Percentiles rank a stretch among this genome's conserved stretches.
Evolutionary conservation across 2,113 vertebrate genomes (phyloP).

Genomic region (Cercopithecus mona): DNA sequence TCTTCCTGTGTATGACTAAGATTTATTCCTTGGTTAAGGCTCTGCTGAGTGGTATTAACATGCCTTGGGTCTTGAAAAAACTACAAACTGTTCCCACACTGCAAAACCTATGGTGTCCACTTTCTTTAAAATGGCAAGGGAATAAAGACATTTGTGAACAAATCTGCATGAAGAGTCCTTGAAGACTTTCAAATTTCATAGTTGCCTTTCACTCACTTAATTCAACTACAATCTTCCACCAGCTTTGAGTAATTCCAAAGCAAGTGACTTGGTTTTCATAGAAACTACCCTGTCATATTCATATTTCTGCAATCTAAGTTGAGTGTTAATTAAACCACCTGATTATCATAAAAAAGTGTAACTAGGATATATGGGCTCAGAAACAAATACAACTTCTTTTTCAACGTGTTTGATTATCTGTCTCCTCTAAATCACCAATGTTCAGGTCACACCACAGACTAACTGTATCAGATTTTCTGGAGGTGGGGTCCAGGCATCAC

Average conservation of each 20-base stretch:
- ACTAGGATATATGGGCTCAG: background rate
- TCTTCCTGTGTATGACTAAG: background rate
- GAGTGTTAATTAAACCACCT: background rate
- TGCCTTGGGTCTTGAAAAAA: background rate
- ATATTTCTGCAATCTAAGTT: background rate
- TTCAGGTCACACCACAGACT: background rate
- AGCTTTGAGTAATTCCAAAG: background rate
- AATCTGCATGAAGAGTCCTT: background rate
- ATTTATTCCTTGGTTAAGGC: background rate
- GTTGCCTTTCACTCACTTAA: background rate
- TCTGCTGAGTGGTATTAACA: background rate
- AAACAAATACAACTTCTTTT: conserved; percentile 24
- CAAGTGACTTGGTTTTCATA: background rate
- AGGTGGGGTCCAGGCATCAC: background rate
- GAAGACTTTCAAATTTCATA: background rate
- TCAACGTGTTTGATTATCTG: background rate
- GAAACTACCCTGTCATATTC: background rate
- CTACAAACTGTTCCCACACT: background rate
- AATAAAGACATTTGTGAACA: conserved; percentile 13
- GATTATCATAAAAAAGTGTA: background rate
- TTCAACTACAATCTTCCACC: background rate
- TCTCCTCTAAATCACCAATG: background rate
- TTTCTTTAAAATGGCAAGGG: background rate
- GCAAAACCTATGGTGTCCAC: background rate
- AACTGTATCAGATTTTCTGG: background rate